Base-by-base conservation (phyloP, 2,888 invertebrate genomes). In the Amblyjoppa proteus region DNA sequence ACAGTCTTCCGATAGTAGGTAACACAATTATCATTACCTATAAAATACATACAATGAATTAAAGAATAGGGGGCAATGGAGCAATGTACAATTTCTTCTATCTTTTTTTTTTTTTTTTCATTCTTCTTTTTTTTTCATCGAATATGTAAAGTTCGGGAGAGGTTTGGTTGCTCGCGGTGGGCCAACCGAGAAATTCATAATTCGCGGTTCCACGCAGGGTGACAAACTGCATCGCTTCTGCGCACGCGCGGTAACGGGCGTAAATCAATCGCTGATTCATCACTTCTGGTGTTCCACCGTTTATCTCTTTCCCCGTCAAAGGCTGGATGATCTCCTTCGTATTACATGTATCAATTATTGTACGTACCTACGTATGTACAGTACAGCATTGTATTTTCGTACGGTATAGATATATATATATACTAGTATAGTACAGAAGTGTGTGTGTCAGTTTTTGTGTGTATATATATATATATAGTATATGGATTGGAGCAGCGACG, bases 401-500 rank as follows among this genome's bases (percentile, higher is more conserved):
- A 77, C 25, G 71, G 31, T 77, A 83, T 68, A 41, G 80, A 80
- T 58, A 76, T 80, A 38, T 73, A 41, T 58, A 76, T 84, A 13
- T 31, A 34, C 80, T 84, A 80, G 25, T 84, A 84, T 84, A 76
- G 80, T 84, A 85, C 79, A 82, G 78, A 78, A 78, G 64, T 82
- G 69, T 77, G 71, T 64, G 69, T 70, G 56, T 69, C 51, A 69
- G 68, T 75, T 25, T 76, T 53, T 77, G 61, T 64, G 53, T 51
- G 31, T 71, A 20, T 76, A 51, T 77, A 66, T 85, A 45, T 79
- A 58, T 76, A 80, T 85, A 45, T 70, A 75, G 77, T 51, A 56
- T 66, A 79, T 79, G 80, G 76, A 83, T 64, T 82, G 82, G 85
- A 85, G 85, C 85, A 73, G 85, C 73, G 79, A 85, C 82, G 71